phyloP scores from a whole-genome alignment of 2,113 vertebrate genomes.

The Neogobius melanostomus region DNA sequence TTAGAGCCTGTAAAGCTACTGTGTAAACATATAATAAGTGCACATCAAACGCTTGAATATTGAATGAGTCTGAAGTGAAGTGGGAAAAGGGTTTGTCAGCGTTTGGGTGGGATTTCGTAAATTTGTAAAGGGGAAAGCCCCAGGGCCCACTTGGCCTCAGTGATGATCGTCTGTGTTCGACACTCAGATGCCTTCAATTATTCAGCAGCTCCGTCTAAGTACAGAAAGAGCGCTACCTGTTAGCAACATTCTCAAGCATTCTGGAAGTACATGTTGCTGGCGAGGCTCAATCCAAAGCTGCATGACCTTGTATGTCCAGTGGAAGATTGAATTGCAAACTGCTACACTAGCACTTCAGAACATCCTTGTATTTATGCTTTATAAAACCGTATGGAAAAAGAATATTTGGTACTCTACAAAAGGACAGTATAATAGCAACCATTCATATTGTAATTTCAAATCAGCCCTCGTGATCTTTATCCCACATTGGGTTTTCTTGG shows the following conservation, averaged over 20 bases:
- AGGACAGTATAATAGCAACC: too few species aligned
- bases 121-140: conserved; percentile 37
- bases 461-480: conserved; percentile 7
- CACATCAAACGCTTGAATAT: not conserved
- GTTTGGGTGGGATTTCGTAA: conserved; percentile 15
- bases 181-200: conserved; percentile 51
- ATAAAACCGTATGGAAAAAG: too few species aligned
- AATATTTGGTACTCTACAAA: too few species aligned
- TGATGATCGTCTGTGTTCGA: conserved; percentile 41
- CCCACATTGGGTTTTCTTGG: too few species aligned
- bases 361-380: too few species aligned
- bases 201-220: conserved; percentile 31
- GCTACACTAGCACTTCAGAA: too few species aligned
- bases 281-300: too few species aligned
- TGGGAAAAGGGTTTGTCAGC: conserved; percentile 2
- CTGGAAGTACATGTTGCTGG: too few species aligned
- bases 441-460: too few species aligned
- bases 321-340: too few species aligned
- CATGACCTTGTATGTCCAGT: too few species aligned
- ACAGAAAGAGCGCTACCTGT: conserved; percentile 16
- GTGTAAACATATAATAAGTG: not conserved
- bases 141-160: conserved; percentile 30
- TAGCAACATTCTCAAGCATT: not conserved
- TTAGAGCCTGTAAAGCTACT: not conserved
- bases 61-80: conserved; percentile 3